Conservation (phyloP, 2,888 invertebrate species). For the Gymnocheta viridis region DNA sequence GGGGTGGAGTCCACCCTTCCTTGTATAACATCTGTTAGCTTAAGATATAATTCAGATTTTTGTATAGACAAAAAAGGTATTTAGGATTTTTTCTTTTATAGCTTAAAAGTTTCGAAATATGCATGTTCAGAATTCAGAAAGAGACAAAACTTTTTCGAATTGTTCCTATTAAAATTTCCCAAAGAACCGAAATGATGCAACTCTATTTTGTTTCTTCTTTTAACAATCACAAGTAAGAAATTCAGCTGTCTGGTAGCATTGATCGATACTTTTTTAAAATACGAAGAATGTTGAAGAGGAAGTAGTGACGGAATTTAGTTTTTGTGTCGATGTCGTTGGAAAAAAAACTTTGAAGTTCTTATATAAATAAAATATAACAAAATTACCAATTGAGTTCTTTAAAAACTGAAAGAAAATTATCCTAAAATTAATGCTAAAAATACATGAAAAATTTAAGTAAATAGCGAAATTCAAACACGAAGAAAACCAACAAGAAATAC, state of each 20-base stretch:
- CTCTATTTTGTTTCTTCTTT: background rate
- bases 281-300: conserved; percentile 34
- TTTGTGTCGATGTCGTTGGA: conserved; percentile 72
- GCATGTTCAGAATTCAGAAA: no score
- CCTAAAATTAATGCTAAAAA: background rate
- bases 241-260: background rate
- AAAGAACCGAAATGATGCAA: background rate
- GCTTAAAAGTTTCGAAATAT: no score
- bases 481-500: conserved; percentile 34
- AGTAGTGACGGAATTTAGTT: conserved; percentile 52
- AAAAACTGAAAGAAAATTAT: background rate
- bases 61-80: no score
- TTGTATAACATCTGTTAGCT: no score
- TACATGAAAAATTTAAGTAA: conserved; percentile 11
- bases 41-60: no score
- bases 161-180: background rate
- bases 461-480: background rate
- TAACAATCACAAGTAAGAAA: background rate
- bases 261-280: conserved; percentile 4
- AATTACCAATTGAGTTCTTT: background rate
- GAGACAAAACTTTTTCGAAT: no score
- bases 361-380: background rate
- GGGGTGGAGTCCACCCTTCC: no score
- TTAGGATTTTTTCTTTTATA: no score
- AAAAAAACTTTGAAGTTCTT: conserved; percentile 37